A percentile compares a stretch with the other conserved stretches of the same genome.
phyloP scores from a whole-genome alignment of 1,140 invertebrate genomes.

The Ceratina calcarata region DNA sequence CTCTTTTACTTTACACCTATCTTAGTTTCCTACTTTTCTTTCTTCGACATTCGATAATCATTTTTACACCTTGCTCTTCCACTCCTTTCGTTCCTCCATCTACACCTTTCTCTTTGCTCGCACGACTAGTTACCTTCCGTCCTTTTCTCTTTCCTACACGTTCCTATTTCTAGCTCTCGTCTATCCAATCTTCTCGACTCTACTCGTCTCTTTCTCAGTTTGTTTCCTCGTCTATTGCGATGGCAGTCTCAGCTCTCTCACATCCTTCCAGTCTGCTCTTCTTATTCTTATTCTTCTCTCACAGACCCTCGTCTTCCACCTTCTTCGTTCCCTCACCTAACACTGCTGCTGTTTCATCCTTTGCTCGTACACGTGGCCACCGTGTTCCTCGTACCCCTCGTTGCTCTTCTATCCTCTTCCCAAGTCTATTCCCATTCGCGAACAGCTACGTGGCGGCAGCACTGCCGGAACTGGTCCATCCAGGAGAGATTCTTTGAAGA shows the following conservation, averaged over 20 bases:
- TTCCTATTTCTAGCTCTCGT: slow-evolving; percentile 33
- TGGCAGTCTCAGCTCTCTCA: slow-evolving; percentile 4
- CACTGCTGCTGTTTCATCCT: slow-evolving; percentile 63
- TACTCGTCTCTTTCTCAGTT: slow-evolving; percentile 15
- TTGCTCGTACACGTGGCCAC: slow-evolving; percentile 3
- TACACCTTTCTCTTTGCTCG: slow-evolving; percentile 17
- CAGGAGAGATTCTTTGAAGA: slow-evolving; percentile 53
- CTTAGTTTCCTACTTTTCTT: neutral
- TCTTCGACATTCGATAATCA: neutral
- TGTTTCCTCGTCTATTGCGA: slow-evolving; percentile 41
- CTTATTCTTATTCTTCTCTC: slow-evolving; percentile 56
- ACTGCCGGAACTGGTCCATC: slow-evolving; percentile 66
- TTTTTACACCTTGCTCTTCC: neutral
- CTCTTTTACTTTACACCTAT: slow-evolving; percentile 15
- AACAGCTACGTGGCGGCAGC: slow-evolving; percentile 42
- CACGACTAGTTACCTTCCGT: slow-evolving; percentile 26
- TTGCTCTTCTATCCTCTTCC: slow-evolving; percentile 52
- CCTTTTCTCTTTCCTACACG: slow-evolving; percentile 40
- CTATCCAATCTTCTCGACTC: neutral
- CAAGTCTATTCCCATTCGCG: slow-evolving; percentile 64
- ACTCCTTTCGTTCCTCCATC: slow-evolving; percentile 24
- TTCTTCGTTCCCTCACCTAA: slow-evolving; percentile 51
- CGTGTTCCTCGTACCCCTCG: slow-evolving; percentile 46
- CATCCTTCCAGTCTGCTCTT: slow-evolving; percentile 27
- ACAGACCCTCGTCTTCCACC: slow-evolving; percentile 41